These are phyloP conservation scores for Sthenelais limicola DNA, from an alignment of 2,888 invertebrate species.

Conservation along the genomic window DNA sequence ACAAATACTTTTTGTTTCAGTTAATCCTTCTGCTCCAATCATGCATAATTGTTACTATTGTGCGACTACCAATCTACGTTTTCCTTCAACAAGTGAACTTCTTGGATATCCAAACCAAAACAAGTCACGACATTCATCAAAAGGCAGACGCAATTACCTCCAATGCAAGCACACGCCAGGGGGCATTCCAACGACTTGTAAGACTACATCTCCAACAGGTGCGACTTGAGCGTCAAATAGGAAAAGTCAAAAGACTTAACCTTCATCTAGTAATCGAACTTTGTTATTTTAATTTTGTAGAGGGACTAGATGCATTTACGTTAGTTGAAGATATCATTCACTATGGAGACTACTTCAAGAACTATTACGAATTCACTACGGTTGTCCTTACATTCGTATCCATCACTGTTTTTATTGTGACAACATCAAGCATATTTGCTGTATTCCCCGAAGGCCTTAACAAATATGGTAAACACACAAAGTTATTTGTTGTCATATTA, in stretches of 20 bases:
- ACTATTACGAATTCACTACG: background rate
- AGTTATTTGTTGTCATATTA: slow-evolving; percentile 5
- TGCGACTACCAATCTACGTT: slow-evolving; percentile 17
- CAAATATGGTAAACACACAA: background rate
- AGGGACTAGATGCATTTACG: slow-evolving; percentile 17
- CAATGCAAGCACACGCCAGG: background rate
- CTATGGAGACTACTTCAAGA: slow-evolving; percentile 13
- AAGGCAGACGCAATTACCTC: background rate
- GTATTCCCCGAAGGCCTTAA: slow-evolving; percentile 7
- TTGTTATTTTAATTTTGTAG: slow-evolving; percentile 17
- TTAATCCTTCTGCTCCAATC: slow-evolving; percentile 7
- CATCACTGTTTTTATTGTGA: slow-evolving; percentile 14
- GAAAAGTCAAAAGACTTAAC: background rate
- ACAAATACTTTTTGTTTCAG: too few relatives aligned
- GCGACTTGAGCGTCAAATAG: background rate
- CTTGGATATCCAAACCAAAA: background rate
- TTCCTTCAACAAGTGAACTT: slow-evolving; percentile 4
- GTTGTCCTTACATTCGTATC: slow-evolving; percentile 10
- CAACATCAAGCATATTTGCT: slow-evolving; percentile 4
- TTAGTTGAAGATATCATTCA: background rate
- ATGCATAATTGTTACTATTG: slow-evolving; percentile 10
- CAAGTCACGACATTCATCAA: slow-evolving; percentile 7
- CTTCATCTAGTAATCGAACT: slow-evolving; percentile 13
- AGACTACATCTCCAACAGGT: slow-evolving; percentile 12
- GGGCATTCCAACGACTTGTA: slow-evolving; percentile 1